Evolutionary conservation across 35 echinoderm and acorn worm genomes (phyloP).

Genomic region (Lytechinus variegatus): DNA sequence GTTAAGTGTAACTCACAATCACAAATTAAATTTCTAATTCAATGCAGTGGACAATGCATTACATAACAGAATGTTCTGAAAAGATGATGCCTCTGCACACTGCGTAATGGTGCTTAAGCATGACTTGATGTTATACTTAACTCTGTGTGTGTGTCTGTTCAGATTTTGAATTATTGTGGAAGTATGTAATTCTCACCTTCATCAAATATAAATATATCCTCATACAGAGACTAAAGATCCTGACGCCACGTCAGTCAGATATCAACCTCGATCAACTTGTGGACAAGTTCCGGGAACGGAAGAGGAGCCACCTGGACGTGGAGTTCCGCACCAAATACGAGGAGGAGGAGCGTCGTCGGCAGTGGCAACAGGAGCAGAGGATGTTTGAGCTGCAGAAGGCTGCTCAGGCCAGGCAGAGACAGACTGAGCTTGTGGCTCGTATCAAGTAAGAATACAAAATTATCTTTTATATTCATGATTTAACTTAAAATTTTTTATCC

Average conservation of each 20-base stretch:
- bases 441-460: constrained; percentile 65
- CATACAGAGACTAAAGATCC: constrained; percentile 79
- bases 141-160: too few relatives aligned
- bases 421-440: constrained; percentile 91
- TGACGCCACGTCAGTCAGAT: constrained; percentile 91
- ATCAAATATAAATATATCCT: not conserved
- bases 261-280: constrained; percentile 89
- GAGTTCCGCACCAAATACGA: constrained; percentile 88
- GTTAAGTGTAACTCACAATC: too few relatives aligned
- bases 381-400: constrained; percentile 90
- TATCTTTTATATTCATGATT: not conserved
- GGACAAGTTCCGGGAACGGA: constrained; percentile 89
- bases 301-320: constrained; percentile 84
- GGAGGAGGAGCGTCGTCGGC: constrained; percentile 73
- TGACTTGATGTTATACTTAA: too few relatives aligned
- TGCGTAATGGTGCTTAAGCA: too few relatives aligned
- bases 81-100: too few relatives aligned
- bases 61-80: too few relatives aligned
- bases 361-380: constrained; percentile 88
- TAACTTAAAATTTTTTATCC: too few relatives aligned
- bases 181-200: not conserved
- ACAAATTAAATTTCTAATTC: too few relatives aligned
- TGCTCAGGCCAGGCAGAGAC: constrained; percentile 66
- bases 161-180: too few relatives aligned
- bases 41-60: too few relatives aligned